Conservation (phyloP, 2,113 vertebrate species). For the Pandion haliaetus region DNA sequence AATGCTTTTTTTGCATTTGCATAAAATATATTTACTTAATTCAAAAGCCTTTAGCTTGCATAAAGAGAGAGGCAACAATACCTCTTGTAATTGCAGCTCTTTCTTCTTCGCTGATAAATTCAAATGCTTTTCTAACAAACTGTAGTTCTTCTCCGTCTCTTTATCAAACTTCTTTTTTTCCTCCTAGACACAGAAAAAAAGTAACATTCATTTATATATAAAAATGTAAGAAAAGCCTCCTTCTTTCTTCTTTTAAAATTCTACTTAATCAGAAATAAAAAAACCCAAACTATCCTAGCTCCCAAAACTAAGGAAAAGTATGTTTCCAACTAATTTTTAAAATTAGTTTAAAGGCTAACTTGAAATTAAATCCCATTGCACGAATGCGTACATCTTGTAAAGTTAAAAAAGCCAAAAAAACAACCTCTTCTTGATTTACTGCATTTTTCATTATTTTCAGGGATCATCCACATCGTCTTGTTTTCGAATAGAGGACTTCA, state of each 20-base stretch:
- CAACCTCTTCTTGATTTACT: background rate
- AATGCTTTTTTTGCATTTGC: background rate
- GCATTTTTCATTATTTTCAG: background rate
- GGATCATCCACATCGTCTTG: background rate
- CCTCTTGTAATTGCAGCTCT: constrained; percentile 93
- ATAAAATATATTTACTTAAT: background rate
- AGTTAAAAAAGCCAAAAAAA: fast-evolving
- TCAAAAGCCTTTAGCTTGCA: background rate
- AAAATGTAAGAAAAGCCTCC: background rate
- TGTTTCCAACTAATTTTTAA: background rate
- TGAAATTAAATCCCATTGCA: background rate
- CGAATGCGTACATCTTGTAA: background rate
- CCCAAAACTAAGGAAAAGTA: background rate
- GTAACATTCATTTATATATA: background rate
- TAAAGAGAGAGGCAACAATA: constrained; percentile 61
- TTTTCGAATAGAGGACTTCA: background rate
- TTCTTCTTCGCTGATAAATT: constrained; percentile 97
- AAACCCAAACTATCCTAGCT: background rate
- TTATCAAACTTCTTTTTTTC: constrained; percentile 98
- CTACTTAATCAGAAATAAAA: background rate
- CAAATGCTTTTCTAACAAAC: constrained; percentile 92
- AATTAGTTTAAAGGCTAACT: background rate
- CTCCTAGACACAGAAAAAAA: constrained; percentile 73
- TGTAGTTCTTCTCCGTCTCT: constrained; percentile 98
- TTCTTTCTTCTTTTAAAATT: background rate